Base-by-base conservation (phyloP, 2,797 vertebrate species). In the Botia kubotai region DNA sequence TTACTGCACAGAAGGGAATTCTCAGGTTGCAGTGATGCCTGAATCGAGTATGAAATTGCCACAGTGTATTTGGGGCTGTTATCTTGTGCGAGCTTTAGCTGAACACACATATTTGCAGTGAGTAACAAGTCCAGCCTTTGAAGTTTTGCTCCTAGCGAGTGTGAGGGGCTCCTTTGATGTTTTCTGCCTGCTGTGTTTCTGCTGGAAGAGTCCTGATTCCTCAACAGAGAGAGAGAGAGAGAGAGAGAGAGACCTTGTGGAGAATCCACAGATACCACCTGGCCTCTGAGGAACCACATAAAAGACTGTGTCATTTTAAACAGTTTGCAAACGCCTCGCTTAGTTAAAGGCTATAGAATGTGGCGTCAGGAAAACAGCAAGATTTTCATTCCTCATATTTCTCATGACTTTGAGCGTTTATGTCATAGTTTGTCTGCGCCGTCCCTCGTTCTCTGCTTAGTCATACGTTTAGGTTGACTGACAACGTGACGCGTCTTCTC, bases 31-130 rank as follows among this genome's bases (percentile, higher is more conserved):
- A 86, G 80, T 83, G 63, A 63, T 75, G 74, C 66, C 69, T 85
- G 77, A 85, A 87, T 86, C 63, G 79, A 80, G 86, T 81, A 81
- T 85, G 87, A 88, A 88, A 88, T 89, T 88, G 86, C 86, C 70
- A 83, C 78, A 62, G 88, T 88, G 87, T 87, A 86, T 88, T 86
- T 83, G 83, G 67, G 63, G 72, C 85, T 85, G 87, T 88, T 89
- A 87, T 88, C 88, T 86, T 80, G 39, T 72, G 75, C 60, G 82
- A 80, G 82, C 86, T 90, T 90, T 88, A 88, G 87, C 88, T 88
- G 87, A 90, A 87, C 87, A 89, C 87, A 89, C 87, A 89, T 79
- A 89, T 88, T 90, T 87, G 83, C 84, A 72, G 83, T 80, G 77
- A 78, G 86, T 85, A 88, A 88, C 86, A 89, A 87, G 80, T 85